A percentile compares a stretch with the other conserved stretches of the same genome.
Evolutionary conservation across 2,888 invertebrate species (phyloP).

Genomic region (Crocallis elinguaria): DNA sequence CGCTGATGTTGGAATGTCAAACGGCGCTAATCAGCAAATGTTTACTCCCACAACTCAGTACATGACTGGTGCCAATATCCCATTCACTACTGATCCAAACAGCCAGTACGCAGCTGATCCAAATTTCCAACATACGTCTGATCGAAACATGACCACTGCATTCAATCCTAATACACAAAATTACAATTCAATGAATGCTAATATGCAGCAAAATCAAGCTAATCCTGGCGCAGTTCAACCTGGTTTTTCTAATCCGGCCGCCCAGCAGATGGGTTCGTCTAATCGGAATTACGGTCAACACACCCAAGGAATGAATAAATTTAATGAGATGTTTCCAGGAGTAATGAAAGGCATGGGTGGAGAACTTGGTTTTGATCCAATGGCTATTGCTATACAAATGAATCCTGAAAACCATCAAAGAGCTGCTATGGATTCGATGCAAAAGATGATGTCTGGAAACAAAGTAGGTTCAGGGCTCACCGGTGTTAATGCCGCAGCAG

Average conservation of each 20-base stretch:
- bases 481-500: slow-evolving; percentile 42
- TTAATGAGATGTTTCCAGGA: slow-evolving; percentile 76
- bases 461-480: slow-evolving; percentile 42
- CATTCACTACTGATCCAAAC: too few relatives aligned
- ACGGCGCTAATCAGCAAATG: slow-evolving; percentile 33
- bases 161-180: slow-evolving; percentile 38
- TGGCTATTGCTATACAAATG: slow-evolving; percentile 79
- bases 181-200: slow-evolving; percentile 35
- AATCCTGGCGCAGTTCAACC: slow-evolving; percentile 2
- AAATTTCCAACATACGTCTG: too few relatives aligned
- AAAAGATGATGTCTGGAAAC: slow-evolving; percentile 59
- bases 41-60: slow-evolving; percentile 42
- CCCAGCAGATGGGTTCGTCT: slow-evolving; percentile 39
- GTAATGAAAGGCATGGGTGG: slow-evolving; percentile 58
- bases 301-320: slow-evolving; percentile 63
- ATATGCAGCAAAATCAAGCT: slow-evolving; percentile 34
- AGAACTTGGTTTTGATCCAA: slow-evolving; percentile 75
- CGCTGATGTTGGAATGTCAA: slow-evolving; percentile 21
- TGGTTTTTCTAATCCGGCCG: slow-evolving; percentile 31
- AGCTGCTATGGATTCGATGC: slow-evolving; percentile 61
- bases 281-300: slow-evolving; percentile 55
- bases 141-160: slow-evolving; percentile 39
- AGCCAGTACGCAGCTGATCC: too few relatives aligned
- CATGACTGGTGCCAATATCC: too few relatives aligned
- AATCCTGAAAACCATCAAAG: slow-evolving; percentile 73